Conservation (phyloP, 2,113 vertebrate genomes). For the Glareola pratincola region DNA sequence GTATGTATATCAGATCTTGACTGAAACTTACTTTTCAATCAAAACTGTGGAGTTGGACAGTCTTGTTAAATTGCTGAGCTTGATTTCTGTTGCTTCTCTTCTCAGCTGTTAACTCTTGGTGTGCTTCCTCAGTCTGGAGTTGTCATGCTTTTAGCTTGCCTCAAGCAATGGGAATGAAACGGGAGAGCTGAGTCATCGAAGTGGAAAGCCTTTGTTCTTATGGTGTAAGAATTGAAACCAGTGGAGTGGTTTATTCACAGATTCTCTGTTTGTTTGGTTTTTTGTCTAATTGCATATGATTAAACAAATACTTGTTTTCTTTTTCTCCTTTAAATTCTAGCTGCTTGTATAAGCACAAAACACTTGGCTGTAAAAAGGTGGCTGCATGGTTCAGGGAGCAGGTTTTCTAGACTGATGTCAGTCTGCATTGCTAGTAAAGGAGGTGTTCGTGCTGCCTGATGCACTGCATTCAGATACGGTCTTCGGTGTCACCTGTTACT, state of each 20-base stretch:
- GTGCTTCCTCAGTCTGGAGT: neutral
- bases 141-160: neutral
- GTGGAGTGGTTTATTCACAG: neutral
- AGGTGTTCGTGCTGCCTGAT: neutral
- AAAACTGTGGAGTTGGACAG: neutral
- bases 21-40: neutral
- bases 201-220: neutral
- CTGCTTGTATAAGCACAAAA: neutral
- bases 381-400: neutral
- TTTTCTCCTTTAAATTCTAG: neutral
- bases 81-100: neutral
- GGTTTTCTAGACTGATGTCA: neutral
- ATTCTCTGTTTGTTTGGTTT: neutral
- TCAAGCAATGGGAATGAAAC: neutral
- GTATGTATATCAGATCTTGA: neutral
- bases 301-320: neutral
- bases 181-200: neutral
- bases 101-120: neutral
- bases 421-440: neutral
- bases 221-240: neutral
- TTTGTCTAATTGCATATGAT: neutral
- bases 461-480: neutral
- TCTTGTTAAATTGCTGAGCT: neutral
- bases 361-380: neutral
- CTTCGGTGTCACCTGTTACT: rapidly evolving